These are phyloP conservation scores for Scartelaos histophorus DNA, from an alignment of 2,113 vertebrate genomes.

Conservation along the genomic window DNA sequence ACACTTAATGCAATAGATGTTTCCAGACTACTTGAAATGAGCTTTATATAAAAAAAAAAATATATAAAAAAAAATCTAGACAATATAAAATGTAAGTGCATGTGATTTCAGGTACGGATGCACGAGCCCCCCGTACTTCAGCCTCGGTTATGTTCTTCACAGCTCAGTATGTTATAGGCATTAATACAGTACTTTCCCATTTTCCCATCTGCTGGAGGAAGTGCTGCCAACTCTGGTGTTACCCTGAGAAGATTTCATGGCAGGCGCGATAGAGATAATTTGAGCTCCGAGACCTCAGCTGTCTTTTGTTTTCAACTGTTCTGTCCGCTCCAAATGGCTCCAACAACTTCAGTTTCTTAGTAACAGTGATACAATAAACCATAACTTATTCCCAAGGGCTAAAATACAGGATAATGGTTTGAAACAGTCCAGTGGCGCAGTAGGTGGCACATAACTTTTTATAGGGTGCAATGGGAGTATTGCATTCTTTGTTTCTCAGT, in stretches of 20 bases:
- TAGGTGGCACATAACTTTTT: neutral
- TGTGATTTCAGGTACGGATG: slow-evolving; percentile 13
- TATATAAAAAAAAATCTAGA: no score
- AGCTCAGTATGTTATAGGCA: slow-evolving; percentile 15
- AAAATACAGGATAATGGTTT: neutral
- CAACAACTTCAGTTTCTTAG: slow-evolving; percentile 2
- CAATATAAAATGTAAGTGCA: neutral
- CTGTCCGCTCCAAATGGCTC: neutral
- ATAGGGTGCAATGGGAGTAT: slow-evolving; percentile 1
- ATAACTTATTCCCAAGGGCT: neutral
- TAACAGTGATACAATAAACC: neutral
- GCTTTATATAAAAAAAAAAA: neutral
- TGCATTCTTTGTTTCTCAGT: neutral
- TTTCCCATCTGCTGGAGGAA: slow-evolving; percentile 42
- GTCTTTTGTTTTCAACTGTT: slow-evolving; percentile 22
- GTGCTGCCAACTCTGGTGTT: slow-evolving; percentile 24
- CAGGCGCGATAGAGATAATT: slow-evolving; percentile 19
- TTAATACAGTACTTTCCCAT: slow-evolving; percentile 20
- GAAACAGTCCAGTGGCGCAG: neutral
- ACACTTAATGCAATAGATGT: neutral
- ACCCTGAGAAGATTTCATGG: slow-evolving; percentile 29
- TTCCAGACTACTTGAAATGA: neutral
- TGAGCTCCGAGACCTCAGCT: slow-evolving; percentile 21
- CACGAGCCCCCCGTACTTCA: slow-evolving; percentile 3
- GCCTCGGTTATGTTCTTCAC: slow-evolving; percentile 15